phyloP scores from a whole-genome alignment of 1,140 invertebrate genomes.

The Zaprionus ornatus region DNA sequence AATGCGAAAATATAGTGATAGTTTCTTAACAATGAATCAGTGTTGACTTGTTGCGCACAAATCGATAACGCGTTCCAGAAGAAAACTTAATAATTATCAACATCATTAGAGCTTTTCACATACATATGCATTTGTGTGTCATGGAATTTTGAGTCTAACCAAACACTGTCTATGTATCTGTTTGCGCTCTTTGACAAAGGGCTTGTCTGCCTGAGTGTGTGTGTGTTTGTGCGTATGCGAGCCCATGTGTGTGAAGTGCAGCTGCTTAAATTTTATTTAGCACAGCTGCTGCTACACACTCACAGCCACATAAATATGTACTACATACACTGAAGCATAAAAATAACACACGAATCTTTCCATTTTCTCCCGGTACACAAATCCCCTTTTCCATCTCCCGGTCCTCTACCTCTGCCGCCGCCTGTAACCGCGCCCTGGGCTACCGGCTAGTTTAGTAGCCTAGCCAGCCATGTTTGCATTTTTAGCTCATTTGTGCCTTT shows the following conservation, averaged over 20 bases:
- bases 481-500: slow-evolving; percentile 34
- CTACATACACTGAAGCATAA: slow-evolving; percentile 44
- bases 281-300: slow-evolving; percentile 45
- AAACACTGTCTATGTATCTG: slow-evolving; percentile 22
- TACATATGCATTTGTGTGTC: slow-evolving; percentile 43
- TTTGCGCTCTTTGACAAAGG: slow-evolving; percentile 38
- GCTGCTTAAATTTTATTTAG: slow-evolving; percentile 62
- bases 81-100: slow-evolving; percentile 26
- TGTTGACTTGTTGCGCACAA: slow-evolving; percentile 29
- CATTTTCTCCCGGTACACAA: slow-evolving; percentile 26
- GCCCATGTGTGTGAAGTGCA: slow-evolving; percentile 40
- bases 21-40: background rate
- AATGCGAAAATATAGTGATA: background rate
- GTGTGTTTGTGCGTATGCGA: slow-evolving; percentile 10
- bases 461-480: slow-evolving; percentile 43
- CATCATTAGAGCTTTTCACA: slow-evolving; percentile 14
- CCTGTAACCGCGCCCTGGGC: background rate
- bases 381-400: background rate
- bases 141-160: slow-evolving; percentile 54
- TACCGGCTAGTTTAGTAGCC: slow-evolving; percentile 26
- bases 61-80: slow-evolving; percentile 25
- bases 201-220: slow-evolving; percentile 19
- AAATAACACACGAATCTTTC: slow-evolving; percentile 56
- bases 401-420: background rate
- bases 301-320: background rate